Base-by-base conservation (phyloP, 2,888 invertebrate species). In the Protodeltote pygarga region DNA sequence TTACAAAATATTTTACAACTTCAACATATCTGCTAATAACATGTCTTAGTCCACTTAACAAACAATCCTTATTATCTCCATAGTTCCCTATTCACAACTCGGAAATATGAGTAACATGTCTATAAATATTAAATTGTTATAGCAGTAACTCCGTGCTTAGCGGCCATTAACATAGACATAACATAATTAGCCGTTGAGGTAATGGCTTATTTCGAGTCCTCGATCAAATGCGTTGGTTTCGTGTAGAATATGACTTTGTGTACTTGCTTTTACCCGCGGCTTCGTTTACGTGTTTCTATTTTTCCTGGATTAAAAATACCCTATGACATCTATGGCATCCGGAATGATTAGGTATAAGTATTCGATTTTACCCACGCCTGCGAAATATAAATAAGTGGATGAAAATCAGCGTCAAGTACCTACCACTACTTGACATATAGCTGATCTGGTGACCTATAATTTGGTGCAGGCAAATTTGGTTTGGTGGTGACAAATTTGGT, bases 161-260 rank as follows among this genome's bases (percentile, higher is more conserved):
- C 11, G 4, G 28, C 59, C 59, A 67, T 67, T 67, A 67, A 39
- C 63, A 53, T 50, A 47, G 37, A 35, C 45, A 52, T 53, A 48
- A 42, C 35, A 39, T 32, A 60, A 60, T 57, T 45, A 42, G 37
- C 38, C 63, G 50, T 51, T 57, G 50, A 44, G 57, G 55, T 77
- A 72, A 77, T 75, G 70, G 52, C 75, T 75, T 67, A 68, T 71
- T 75, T 60, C 32, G 41, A 46, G 47, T 45, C 47, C 57, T 42
- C 60, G 35, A 38, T 57, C 41, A 64, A 72, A 74, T 72, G 66
- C 60, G 71, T 63, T 67, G 58, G 51, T 73, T 65, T 59, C 63
- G 65, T 71, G 69, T 61, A 46, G 65, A 67, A 37, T 59, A 54
- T n/a, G n/a, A n/a, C n/a, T n/a, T n/a, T n/a, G n/a, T n/a, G n/a